phyloP scores from a whole-genome alignment of 2,888 invertebrate genomes.

The Gasteruption jaculator region DNA sequence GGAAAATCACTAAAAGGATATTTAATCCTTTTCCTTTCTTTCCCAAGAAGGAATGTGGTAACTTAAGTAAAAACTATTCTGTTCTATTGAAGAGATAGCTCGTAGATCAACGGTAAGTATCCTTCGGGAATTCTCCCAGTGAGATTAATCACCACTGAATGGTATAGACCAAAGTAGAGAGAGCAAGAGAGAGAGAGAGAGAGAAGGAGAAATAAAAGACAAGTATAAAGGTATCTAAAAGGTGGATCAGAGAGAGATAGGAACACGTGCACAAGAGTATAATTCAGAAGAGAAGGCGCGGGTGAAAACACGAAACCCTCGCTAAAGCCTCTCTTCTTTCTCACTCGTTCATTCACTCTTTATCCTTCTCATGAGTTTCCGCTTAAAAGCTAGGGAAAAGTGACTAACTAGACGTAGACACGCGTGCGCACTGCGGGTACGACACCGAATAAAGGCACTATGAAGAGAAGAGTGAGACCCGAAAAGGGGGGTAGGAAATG shows the following conservation, averaged over 20 bases:
- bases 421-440: conserved; percentile 28
- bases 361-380: conserved; percentile 22
- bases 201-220: background rate
- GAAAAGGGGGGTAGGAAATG: conserved; percentile 9
- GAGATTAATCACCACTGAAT: conserved; percentile 37
- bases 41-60: no score
- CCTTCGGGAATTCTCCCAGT: conserved; percentile 37
- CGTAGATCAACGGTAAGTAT: conserved; percentile 41
- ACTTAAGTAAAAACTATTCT: no score
- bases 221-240: background rate
- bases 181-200: conserved; percentile 1
- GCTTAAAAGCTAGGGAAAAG: conserved; percentile 32
- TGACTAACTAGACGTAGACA: conserved; percentile 39
- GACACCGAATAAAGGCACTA: conserved; percentile 1
- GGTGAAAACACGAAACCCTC: conserved; percentile 29
- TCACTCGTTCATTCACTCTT: conserved; percentile 2
- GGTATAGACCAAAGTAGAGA: conserved; percentile 1
- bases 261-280: conserved; percentile 21
- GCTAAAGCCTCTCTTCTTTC: conserved; percentile 9
- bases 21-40: no score
- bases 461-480: conserved; percentile 12
- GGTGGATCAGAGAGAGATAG: background rate
- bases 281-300: conserved; percentile 27
- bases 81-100: conserved; percentile 28
- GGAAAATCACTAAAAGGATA: no score